Evolutionary conservation across 1,140 invertebrate genomes (phyloP).

Genomic region (Monomorium pharaonis): DNA sequence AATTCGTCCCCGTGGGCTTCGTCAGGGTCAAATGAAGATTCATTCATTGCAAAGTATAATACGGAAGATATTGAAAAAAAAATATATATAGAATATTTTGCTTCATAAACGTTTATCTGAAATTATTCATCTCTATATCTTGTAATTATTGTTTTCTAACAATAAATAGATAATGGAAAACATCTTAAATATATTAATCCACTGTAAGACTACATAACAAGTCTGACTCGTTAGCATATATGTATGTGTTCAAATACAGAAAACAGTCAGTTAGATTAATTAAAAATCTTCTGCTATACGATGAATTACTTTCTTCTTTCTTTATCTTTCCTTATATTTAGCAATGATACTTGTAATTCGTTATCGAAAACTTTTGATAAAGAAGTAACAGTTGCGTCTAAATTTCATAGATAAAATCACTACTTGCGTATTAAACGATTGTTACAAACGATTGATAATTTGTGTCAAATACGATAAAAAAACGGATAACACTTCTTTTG

Average conservation of each 20-base stretch:
- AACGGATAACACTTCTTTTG: slow-evolving; percentile 2
- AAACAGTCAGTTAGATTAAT: neutral
- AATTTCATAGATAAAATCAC: slow-evolving; percentile 5
- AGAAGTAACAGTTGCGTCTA: neutral
- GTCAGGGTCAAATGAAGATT: slow-evolving; percentile 30
- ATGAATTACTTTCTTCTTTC: neutral
- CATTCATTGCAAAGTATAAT: neutral
- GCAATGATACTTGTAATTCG: neutral
- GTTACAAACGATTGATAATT: neutral
- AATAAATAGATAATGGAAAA: neutral
- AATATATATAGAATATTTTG: neutral
- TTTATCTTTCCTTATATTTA: neutral
- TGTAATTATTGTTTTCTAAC: neutral
- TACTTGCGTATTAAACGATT: neutral
- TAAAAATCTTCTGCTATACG: neutral
- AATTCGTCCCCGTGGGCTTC: neutral
- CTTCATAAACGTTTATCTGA: neutral
- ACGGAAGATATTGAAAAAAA: neutral
- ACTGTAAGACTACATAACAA: neutral
- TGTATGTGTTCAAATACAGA: neutral
- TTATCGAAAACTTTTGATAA: neutral
- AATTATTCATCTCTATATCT: neutral
- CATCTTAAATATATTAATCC: neutral
- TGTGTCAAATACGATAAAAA: neutral
- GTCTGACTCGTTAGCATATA: neutral